Base-by-base conservation (phyloP, 2,113 vertebrate genomes). In the Cyprichromis sp. region DNA sequence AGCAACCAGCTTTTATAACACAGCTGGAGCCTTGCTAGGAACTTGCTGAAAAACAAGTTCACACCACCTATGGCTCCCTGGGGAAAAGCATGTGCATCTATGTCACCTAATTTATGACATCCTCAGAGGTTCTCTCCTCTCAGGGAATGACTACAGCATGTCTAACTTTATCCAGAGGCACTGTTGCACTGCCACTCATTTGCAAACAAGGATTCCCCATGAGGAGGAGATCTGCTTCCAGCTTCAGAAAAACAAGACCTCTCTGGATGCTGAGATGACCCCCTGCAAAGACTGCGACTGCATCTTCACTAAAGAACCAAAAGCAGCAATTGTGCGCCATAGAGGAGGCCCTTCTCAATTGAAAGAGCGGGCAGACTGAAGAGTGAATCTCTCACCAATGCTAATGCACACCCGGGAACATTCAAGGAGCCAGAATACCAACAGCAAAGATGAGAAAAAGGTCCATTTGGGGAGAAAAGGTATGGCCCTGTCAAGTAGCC, bases 31-130 rank as follows among this genome's bases (percentile, higher is more conserved):
- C 83, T 84, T 86, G 81, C 84, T 86, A 80, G 92, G 90, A 91
- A 86, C 90, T 88, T 91, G 94, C 89, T 92, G 92, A 93, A 94
- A 94, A 95, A 95, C 93, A 93, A 95, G 94, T 87, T 83, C 92
- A 91, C 29, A 87, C 87, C 90, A 92, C 91, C 92, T 93, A 85
- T 3, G 26, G 61, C 50, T 94, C 93, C 87, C 88, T 2, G 40
- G 93, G 90, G 95, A 91, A 90, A 89, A 86, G 78, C 45, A 78
- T 5, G 52, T 66, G 89, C 88, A 61, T 91, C 92, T 80, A 91
- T 86, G 87, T 89, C 55, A 57, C 85, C 89, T 95, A 95, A 94
- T 96, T 95, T 95, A 95, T 90, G 91, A 87, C 93, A 93, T 85
- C 84, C 95, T 95, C 88, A 11, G 76, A 94, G 92, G 91, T 88